Evolutionary conservation across 1,140 invertebrate genomes (phyloP), one percentile per base, ranked within the genome.

Genomic region (Drosophila fuyamai): DNA sequence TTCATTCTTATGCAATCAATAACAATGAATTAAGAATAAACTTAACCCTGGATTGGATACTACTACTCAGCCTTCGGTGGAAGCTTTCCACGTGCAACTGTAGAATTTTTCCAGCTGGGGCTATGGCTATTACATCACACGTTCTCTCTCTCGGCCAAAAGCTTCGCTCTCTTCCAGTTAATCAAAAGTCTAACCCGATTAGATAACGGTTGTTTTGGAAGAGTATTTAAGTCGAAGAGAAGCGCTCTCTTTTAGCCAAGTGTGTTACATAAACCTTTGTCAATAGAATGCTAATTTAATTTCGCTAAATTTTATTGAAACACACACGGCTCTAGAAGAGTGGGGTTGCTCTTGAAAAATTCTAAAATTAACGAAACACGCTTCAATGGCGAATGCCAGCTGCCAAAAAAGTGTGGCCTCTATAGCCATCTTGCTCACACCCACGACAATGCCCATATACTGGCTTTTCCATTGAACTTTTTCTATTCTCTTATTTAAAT

Each of bases 81-180:
- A 36, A 66, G 43, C 35, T 41, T 71, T 58, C 53, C 79, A 81
- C 72, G 78, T 80, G 78, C 66, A 57, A 14, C 50, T 65, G 44
- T 56, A 56, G 38, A 71, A 58, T 58, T 71, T 66, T 75, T 46
- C 38, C 36, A 60, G 43, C 58, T 48, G 46, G 38, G 79, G 66
- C 46, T 82, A 66, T 88, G 79, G 66, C 46, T 82, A 66, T 88
- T 88, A 88, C 83, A 80, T 88, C 83, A 88, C 83, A 61, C n/a
- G 51, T 48, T 55, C 18, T 47, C 32, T 18, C 54, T 61, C 46
- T 36, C 14, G 60, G 36, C 35, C 67, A 38, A 53, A 59, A 68
- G 57, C 40, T 65, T 55, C 9, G 41, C 53, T 60, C 50, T 60
- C 55, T 63, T 43, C 66, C 44, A 18, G 14, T 12, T 23, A 23